Base-by-base conservation (phyloP, 1,140 invertebrate species). In the Coelopa frigida region DNA sequence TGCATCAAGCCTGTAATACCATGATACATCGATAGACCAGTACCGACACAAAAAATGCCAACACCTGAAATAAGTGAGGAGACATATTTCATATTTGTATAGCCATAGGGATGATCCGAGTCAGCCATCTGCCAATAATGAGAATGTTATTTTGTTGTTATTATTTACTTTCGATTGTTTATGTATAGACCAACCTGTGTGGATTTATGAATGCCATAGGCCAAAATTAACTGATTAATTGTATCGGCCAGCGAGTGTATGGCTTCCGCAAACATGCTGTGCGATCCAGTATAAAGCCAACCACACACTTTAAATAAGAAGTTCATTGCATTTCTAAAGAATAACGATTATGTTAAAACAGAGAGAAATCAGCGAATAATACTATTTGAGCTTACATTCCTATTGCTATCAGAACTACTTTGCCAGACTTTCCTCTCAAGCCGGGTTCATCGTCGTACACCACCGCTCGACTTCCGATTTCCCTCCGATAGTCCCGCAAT, bases 191-290 rank as follows among this genome's bases (percentile, higher is more conserved):
- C 54, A 72, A 87, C 84, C 72, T 94, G 90, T 39, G 89, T 81
- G 10, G 94, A 96, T 73, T 96, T 94, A 60, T 94, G 87, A 60
- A 97, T 92, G 44, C 94, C 94, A 75, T 89, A 93, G 5, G 89
- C 91, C 27, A 97, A 73, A 59, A 97, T 95, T 10, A 94, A 61
- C 72, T 98, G 95, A 77, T 99, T 99, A 17, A 85, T 80, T 10
- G 95, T 96, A 73, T 99, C 96, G 12, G 94, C 94, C 26, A 95
- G 73, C 1, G 94, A 98, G 74, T 99, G 96, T 54, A 99, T 86
- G 52, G 89, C 86, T 73, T 99, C 96, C 3, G 94, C 89, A 71
- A 98, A 98, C 79, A 99, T 84, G 67, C 89, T 93, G 61, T 98
- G 91, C 2, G 94, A 98, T 21, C 94, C 94, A 20, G 94, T 96